Evolutionary conservation across 2,888 invertebrate species (phyloP).

Genomic region (Lamellibrachia columna): DNA sequence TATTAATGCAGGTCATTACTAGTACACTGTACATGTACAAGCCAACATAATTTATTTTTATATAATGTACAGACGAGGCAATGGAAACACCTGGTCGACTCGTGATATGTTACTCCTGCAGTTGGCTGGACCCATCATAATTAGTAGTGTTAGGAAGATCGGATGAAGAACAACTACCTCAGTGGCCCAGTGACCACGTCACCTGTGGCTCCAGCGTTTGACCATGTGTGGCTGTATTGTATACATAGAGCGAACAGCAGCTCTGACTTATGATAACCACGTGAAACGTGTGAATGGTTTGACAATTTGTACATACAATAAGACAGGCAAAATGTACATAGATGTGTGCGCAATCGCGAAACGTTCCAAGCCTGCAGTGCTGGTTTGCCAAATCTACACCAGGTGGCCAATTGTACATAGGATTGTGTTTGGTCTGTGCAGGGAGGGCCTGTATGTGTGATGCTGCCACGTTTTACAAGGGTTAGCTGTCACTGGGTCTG

Average conservation of each 20-base stretch:
- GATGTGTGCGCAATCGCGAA: not conserved
- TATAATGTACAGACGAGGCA: not conserved
- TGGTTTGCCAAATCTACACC: not conserved
- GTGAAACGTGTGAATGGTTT: not conserved
- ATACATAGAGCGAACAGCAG: slow-evolving; percentile 1
- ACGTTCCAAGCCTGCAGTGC: not conserved
- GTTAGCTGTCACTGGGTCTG: not conserved
- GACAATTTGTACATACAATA: not conserved
- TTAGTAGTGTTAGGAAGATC: not conserved
- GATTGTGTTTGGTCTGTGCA: slow-evolving; percentile 1
- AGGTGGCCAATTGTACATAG: not conserved
- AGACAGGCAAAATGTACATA: not conserved
- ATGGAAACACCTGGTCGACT: not conserved
- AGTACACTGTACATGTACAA: not conserved
- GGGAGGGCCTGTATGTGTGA: not conserved
- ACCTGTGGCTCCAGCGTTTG: not conserved
- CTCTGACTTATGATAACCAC: not conserved
- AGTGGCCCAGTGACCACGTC: not conserved
- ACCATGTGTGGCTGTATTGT: not conserved
- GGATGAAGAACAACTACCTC: not conserved
- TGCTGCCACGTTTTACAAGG: not conserved
- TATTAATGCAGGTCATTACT: not conserved
- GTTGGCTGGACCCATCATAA: not conserved
- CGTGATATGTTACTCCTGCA: not conserved
- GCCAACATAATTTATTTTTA: not conserved